Evolutionary conservation across 2,113 vertebrate genomes (phyloP), one percentile per base, ranked within the genome.

Genomic region (Myiagra hebetior): DNA sequence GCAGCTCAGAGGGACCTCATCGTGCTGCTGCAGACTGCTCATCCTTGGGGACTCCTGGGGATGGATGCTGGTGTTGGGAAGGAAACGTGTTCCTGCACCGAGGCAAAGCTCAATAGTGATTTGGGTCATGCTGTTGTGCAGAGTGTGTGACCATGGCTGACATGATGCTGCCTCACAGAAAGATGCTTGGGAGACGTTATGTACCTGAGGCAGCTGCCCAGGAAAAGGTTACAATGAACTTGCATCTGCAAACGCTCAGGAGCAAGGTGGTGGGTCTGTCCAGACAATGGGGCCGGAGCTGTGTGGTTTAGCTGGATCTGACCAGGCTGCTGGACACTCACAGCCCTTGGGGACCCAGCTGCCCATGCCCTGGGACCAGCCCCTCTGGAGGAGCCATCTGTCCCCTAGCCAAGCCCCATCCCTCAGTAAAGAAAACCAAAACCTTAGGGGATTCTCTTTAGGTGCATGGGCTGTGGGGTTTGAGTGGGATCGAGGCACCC

Each of bases 221-320:
- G 55, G 37, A 28, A 27, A 47, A 56, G 56, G 30, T 69, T 44
- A 24, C 44, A 6, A 22, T 17, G 28, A 64, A 42, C 20, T 64
- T 14, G 5, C 0, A 0, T 13, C 56, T 85, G 31, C 22, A 52
- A 53, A 30, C 0, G 0, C 27, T 35, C 13, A 7, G 80, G 41
- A 83, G 62, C 18, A 3, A 44, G 12, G 31, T 7, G 31, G 12
- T 55, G 70, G 22, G 31, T 18, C 42, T 52, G 52, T 16, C 21
- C 17, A 59, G 4, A 22, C 1, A 2, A 3, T 1, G 19, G 46
- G 19, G 17, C 13, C 24, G 13, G 35, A 47, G 27, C 31, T 55
- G 13, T 39, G 7, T 9, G 49, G 13, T 39, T 68, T 9, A 12
- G 8, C 39, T 44, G 42, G 23, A 33, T 28, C 41, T 63, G 44